Base-by-base conservation (phyloP, 2,113 vertebrate genomes). In the Bostrychus sinensis region DNA sequence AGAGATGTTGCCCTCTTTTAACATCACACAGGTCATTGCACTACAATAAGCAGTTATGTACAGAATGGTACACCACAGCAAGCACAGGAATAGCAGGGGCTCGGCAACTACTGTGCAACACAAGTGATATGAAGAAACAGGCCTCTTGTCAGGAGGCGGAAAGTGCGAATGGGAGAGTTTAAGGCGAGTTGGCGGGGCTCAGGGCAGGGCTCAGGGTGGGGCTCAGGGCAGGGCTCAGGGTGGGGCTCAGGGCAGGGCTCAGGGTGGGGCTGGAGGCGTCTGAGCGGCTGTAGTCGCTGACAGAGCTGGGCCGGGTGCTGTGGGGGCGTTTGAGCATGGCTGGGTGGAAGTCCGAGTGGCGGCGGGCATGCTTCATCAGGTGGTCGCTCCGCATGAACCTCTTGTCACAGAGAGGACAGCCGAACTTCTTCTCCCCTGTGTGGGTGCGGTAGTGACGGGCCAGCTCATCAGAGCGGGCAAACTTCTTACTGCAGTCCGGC, bases 371-470 rank as follows among this genome's bases (percentile, higher is more conserved):
- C 89, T 99, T 99, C 55, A 94, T 98, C 89, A 99, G 93, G 80
- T 98, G 97, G 87, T 98, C 97, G 8, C 96, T 98, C 82, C 97
- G 94, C 97, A 98, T 98, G 90, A 99, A 99, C 75, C 97, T 96
- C 79, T 99, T 99, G 82, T 97, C 95, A 0, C 96, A 98, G 34
- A 98, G 94, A 0, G 96, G 96, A 80, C 97, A 99, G 75, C 94
- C 88, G 37, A 99, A 99, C 81, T 96, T 96, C 91, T 98, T 98
- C 82, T 99, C 97, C 0, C 97, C 97, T 0, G 97, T 99, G 92
- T 99, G 97, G n/a, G 97, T 99, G 88, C 97, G 96, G 88, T 94
- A 95, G 83, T 99, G 97, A 77, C 97, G 94, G 0, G 96, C 96
- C 85, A 99, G 91, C 92, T 99, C 97, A 0, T 99, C 97, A 0